Conservation (phyloP, 2,888 invertebrate genomes). For the Lasioglossum calceatum region DNA sequence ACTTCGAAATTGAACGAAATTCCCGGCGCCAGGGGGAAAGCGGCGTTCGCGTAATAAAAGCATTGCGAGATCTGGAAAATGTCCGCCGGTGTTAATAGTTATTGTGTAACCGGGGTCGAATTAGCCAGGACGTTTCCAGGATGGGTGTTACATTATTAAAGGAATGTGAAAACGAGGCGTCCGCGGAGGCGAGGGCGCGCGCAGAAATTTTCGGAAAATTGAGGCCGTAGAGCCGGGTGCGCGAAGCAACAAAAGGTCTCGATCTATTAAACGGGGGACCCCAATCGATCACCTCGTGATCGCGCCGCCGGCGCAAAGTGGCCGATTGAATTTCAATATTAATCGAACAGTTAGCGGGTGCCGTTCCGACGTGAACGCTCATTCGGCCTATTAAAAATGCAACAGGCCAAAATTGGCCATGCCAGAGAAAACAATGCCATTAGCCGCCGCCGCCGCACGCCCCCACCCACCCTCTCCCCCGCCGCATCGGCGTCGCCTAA, state of each 20-base stretch:
- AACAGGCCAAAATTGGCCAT: constrained; percentile 45
- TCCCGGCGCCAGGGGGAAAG: not conserved
- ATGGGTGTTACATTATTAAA: not conserved
- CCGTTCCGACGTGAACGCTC: constrained; percentile 26
- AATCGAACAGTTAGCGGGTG: constrained; percentile 40
- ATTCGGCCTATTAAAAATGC: constrained; percentile 51
- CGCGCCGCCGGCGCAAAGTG: constrained; percentile 37
- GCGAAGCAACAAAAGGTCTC: not conserved
- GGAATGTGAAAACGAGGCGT: not conserved
- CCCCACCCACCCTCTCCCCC: not conserved
- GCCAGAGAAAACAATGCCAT: constrained; percentile 54
- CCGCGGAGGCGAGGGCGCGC: too few relatives aligned
- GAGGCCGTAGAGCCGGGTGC: not conserved
- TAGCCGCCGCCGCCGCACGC: constrained; percentile 6
- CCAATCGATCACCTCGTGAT: constrained; percentile 27
- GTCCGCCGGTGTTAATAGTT: not conserved
- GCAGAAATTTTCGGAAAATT: not conserved
- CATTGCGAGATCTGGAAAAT: not conserved
- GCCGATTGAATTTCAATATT: constrained; percentile 60
- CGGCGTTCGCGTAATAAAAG: not conserved
- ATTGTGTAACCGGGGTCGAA: not conserved
- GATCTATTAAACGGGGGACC: constrained; percentile 12
- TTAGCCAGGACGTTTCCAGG: not conserved
- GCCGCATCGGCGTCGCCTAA: too few relatives aligned
- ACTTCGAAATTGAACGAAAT: constrained; percentile 24